Conservation (phyloP, 2,888 invertebrate genomes). For the Drosophila mayaguana region DNA sequence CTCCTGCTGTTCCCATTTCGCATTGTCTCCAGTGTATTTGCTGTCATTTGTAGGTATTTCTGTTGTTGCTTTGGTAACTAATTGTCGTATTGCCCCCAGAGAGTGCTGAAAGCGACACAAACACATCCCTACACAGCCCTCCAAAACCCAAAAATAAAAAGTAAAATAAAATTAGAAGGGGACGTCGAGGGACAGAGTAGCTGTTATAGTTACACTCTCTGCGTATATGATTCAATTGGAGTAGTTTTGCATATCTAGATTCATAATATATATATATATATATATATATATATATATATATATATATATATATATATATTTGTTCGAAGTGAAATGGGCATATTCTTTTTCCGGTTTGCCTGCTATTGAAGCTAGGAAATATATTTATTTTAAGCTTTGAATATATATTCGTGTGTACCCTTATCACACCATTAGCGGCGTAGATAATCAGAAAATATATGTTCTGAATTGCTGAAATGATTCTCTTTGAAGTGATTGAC, state of each 20-base stretch:
- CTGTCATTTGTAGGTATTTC: constrained; percentile 79
- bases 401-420: too few relatives aligned
- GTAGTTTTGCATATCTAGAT: neutral
- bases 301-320: too few relatives aligned
- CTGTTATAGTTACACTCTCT: constrained; percentile 30
- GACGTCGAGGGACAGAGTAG: constrained; percentile 27
- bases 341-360: too few relatives aligned
- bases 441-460: too few relatives aligned
- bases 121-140: constrained; percentile 9
- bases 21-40: constrained; percentile 63
- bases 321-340: too few relatives aligned
- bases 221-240: constrained; percentile 44
- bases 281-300: too few relatives aligned
- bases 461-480: too few relatives aligned
- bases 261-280: too few relatives aligned
- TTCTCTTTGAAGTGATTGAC: too few relatives aligned
- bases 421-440: too few relatives aligned
- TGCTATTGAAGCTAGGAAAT: too few relatives aligned
- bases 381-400: too few relatives aligned
- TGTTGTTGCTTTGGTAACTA: constrained; percentile 79
- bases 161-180: neutral
- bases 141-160: neutral
- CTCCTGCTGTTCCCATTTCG: constrained; percentile 1
- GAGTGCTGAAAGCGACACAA: constrained; percentile 62
- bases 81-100: constrained; percentile 77